phyloP scores from a whole-genome alignment of 2,888 invertebrate genomes.

The Chaetogeoica ovagalla region DNA sequence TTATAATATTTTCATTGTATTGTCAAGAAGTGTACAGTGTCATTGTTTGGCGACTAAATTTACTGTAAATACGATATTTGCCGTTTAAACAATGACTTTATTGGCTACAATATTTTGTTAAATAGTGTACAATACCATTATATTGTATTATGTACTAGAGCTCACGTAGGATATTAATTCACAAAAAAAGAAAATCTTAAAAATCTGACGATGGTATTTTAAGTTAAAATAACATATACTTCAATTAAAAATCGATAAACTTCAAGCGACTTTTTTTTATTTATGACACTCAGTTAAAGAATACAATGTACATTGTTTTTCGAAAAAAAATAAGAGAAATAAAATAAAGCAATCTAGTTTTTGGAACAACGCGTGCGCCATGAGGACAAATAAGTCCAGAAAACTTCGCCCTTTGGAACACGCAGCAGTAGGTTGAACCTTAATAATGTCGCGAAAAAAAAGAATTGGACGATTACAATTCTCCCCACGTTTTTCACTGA shows the following conservation, averaged over 20 bases:
- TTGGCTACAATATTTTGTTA: too few species aligned
- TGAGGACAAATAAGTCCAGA: constrained; percentile 27
- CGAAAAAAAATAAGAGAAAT: constrained; percentile 7
- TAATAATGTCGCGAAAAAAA: constrained; percentile 23
- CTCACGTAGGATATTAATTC: too few species aligned
- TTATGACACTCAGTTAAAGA: constrained; percentile 1
- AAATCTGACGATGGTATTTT: not conserved
- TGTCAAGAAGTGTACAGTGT: too few species aligned
- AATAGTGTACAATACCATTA: too few species aligned
- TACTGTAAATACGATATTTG: too few species aligned
- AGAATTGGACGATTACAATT: constrained; percentile 44
- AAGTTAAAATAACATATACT: not conserved
- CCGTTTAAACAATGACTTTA: too few species aligned
- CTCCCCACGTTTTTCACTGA: constrained; percentile 39
- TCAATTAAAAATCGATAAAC: not conserved
- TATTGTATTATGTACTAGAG: too few species aligned
- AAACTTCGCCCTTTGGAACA: constrained; percentile 14
- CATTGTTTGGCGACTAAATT: too few species aligned
- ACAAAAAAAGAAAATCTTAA: too few species aligned
- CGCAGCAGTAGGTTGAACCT: constrained; percentile 20
- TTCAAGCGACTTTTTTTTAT: not conserved
- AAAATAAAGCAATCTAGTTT: constrained; percentile 43
- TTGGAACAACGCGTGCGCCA: not conserved
- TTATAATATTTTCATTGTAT: too few species aligned
- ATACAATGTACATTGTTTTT: constrained; percentile 26